phyloP scores from a whole-genome alignment of 1,140 invertebrate species.

The Cotesia chilonis region DNA sequence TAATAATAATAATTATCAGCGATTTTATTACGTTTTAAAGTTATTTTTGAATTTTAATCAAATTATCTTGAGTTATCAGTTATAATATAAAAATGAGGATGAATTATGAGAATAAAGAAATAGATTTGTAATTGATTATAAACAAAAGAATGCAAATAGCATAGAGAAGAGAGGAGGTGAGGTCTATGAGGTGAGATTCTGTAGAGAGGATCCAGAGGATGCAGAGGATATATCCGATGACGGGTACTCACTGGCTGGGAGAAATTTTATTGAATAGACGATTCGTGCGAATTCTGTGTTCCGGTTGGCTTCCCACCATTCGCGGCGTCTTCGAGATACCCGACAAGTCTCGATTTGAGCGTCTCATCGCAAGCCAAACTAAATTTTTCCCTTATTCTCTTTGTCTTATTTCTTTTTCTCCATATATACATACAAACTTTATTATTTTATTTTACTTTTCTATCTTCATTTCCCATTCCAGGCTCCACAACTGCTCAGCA shows the following conservation, averaged over 20 bases:
- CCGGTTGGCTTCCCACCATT: slow-evolving; percentile 49
- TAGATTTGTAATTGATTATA: too few species aligned
- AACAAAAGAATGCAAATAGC: too few species aligned
- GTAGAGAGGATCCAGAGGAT: slow-evolving; percentile 32
- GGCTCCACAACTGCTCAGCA: neutral
- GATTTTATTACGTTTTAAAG: too few species aligned
- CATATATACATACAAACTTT: neutral
- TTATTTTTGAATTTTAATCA: too few species aligned
- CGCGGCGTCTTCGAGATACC: slow-evolving; percentile 38
- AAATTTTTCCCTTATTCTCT: slow-evolving; percentile 24
- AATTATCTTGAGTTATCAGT: too few species aligned
- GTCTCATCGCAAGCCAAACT: slow-evolving; percentile 16
- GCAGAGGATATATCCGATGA: slow-evolving; percentile 41
- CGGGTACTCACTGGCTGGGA: slow-evolving; percentile 39
- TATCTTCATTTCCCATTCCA: slow-evolving; percentile 1
- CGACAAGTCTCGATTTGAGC: slow-evolving; percentile 27
- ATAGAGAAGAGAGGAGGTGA: too few species aligned
- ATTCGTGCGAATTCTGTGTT: slow-evolving; percentile 53
- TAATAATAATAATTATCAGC: too few species aligned
- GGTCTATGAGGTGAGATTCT: slow-evolving; percentile 46
- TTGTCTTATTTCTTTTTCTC: slow-evolving; percentile 6
- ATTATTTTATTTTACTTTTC: slow-evolving; percentile 11
- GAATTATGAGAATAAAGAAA: too few species aligned
- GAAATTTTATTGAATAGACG: slow-evolving; percentile 55
- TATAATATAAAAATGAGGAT: too few species aligned